These are phyloP conservation scores for Apostichopus japonicus DNA, from an alignment of 35 echinoderm and acorn worm genomes.

Conservation along the genomic window DNA sequence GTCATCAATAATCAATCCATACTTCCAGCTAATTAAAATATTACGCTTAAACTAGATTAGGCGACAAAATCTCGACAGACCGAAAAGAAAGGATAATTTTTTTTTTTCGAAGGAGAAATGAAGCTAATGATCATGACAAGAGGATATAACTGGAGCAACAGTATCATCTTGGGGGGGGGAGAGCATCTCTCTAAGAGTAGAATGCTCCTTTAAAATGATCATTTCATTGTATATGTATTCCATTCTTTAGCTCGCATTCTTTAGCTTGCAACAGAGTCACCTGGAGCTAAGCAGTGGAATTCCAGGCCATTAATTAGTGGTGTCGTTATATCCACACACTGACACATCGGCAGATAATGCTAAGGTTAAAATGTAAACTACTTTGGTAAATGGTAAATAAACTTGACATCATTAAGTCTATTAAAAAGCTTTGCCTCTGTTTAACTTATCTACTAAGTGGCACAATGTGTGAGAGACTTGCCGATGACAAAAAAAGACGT, in stretches of 20 bases:
- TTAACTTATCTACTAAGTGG: neutral
- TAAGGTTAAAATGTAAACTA: neutral
- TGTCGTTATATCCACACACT: neutral
- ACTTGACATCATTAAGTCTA: conserved; percentile 27
- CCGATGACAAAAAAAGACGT: neutral
- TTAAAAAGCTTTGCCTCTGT: conserved; percentile 19
- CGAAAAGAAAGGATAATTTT: too few relatives aligned
- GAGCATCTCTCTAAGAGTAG: neutral
- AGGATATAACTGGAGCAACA: too few relatives aligned
- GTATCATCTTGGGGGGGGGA: too few relatives aligned
- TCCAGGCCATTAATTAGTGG: conserved; percentile 23
- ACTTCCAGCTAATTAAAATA: too few relatives aligned
- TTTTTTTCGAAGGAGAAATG: too few relatives aligned
- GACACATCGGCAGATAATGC: neutral
- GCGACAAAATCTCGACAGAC: too few relatives aligned
- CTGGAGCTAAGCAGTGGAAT: conserved; percentile 25
- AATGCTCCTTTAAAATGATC: neutral
- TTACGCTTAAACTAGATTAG: too few relatives aligned
- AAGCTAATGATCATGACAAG: too few relatives aligned
- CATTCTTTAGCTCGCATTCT: neutral
- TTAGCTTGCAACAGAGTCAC: neutral
- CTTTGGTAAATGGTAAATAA: neutral
- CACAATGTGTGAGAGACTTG: conserved; percentile 3
- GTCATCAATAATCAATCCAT: neutral
- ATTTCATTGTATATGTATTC: neutral